A percentile compares a stretch with the other conserved stretches of the same genome.
These are phyloP conservation scores for Eupithecia centaureata DNA, from an alignment of 2,888 invertebrate genomes.

Conservation along the genomic window DNA sequence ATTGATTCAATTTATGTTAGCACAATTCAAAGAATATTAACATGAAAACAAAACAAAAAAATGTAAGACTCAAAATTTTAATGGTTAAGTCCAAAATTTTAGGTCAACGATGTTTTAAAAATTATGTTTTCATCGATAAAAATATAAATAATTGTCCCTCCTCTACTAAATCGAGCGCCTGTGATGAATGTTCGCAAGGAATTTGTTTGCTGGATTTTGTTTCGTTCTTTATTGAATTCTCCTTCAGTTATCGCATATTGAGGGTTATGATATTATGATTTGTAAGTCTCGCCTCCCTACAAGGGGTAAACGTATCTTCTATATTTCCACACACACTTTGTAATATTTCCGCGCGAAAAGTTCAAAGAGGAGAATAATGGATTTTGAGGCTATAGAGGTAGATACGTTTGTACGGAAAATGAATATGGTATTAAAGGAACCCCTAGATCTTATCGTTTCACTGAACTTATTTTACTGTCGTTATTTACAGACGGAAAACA, in stretches of 20 bases:
- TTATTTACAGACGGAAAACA: too few species aligned
- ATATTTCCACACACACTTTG: constrained; percentile 29
- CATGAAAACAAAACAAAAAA: too few species aligned
- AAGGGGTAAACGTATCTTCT: constrained; percentile 10
- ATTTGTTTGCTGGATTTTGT: constrained; percentile 46
- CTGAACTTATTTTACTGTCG: background rate
- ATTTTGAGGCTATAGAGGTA: background rate
- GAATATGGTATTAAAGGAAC: too few species aligned
- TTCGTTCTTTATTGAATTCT: constrained; percentile 46
- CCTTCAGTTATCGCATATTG: constrained; percentile 44
- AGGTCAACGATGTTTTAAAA: background rate
- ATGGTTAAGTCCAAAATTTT: background rate
- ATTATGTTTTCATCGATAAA: background rate
- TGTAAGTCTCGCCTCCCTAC: constrained; percentile 39
- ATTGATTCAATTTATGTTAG: too few species aligned
- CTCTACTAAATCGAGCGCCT: constrained; percentile 32
- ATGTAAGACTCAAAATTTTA: background rate
- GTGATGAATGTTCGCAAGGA: constrained; percentile 44
- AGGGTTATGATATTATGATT: constrained; percentile 45
- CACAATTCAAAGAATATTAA: background rate
- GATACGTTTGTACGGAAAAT: background rate
- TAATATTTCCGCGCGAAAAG: constrained; percentile 28
- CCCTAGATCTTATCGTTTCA: background rate
- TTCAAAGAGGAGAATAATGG: background rate
- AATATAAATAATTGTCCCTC: constrained; percentile 17